Evolutionary conservation across 2,113 vertebrate species (phyloP).

Genomic region (Panthera tigris): DNA sequence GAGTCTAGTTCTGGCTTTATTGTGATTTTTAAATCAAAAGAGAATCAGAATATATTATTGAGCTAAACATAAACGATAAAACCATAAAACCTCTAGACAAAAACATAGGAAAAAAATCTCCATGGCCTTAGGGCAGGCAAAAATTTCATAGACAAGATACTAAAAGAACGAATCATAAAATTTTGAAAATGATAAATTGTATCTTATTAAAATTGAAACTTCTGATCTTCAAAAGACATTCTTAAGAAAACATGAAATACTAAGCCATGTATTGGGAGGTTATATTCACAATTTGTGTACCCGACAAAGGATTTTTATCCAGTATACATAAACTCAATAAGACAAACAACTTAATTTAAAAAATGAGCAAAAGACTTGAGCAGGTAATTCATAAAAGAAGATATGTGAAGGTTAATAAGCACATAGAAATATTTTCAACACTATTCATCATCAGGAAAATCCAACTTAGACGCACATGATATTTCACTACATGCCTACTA

Average conservation of each 20-base stretch:
- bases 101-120: not conserved
- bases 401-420: not conserved
- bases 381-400: conserved; percentile 19
- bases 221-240: not conserved
- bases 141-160: not conserved
- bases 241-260: not conserved
- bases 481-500: not conserved
- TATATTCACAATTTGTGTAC: not conserved
- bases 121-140: not conserved
- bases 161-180: not conserved
- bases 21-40: conserved; percentile 40
- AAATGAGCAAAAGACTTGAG: not conserved
- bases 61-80: not conserved
- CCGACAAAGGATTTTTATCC: not conserved
- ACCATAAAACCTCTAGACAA: not conserved
- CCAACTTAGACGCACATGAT: not conserved
- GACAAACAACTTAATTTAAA: not conserved
- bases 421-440: not conserved
- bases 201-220: conserved; percentile 38
- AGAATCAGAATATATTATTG: not conserved
- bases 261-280: not conserved
- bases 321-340: not conserved
- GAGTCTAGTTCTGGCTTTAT: not conserved
- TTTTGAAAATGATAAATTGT: not conserved
- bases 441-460: conserved; percentile 10